Evolutionary conservation across 2,888 invertebrate genomes (phyloP).

Genomic region (Julus scandinavius): DNA sequence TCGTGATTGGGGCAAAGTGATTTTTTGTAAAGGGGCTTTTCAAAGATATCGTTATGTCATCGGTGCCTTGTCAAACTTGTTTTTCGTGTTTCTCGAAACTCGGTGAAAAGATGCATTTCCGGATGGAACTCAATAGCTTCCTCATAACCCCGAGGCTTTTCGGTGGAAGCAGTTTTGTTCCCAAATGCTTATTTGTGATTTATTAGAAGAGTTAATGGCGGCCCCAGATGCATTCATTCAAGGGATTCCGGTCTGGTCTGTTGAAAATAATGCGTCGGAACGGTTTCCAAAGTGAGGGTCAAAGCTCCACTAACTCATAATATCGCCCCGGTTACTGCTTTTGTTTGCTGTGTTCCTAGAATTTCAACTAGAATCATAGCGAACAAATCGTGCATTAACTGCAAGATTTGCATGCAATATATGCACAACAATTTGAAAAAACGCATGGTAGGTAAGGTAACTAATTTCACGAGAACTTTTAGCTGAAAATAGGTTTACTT

Average conservation of each 20-base stretch:
- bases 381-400: too few relatives aligned
- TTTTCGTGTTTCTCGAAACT: background rate
- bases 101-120: background rate
- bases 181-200: background rate
- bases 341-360: background rate
- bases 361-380: background rate
- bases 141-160: background rate
- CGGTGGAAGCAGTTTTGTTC: background rate
- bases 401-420: too few relatives aligned
- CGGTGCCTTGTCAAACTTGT: background rate
- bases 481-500: too few relatives aligned
- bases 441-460: too few relatives aligned
- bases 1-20: conserved; percentile 6
- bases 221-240: background rate
- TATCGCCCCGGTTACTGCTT: background rate
- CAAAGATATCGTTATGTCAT: background rate
- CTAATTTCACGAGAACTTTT: too few relatives aligned
- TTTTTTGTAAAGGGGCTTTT: conserved; percentile 5
- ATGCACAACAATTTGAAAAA: too few relatives aligned
- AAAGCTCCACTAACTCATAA: background rate
- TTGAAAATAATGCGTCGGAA: background rate
- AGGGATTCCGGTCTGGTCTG: background rate
- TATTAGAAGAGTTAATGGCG: background rate
- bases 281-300: background rate
- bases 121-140: background rate